phyloP scores from a whole-genome alignment of 2,797 vertebrate genomes.

The Masticophis lateralis region DNA sequence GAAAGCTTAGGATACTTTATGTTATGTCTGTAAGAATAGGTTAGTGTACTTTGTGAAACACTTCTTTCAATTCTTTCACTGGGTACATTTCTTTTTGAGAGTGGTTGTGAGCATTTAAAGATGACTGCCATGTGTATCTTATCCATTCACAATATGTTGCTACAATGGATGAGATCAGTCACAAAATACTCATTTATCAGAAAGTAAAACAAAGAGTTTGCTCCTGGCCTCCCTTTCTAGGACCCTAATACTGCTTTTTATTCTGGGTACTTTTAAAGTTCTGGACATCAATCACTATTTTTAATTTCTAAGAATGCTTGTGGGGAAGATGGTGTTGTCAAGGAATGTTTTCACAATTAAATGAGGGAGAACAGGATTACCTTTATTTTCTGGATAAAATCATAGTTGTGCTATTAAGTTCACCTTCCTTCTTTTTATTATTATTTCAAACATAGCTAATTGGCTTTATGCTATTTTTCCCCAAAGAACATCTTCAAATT shows the following conservation, averaged over 20 bases:
- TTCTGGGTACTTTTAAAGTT: neutral
- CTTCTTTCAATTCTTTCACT: neutral
- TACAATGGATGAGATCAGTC: neutral
- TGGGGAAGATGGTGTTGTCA: neutral
- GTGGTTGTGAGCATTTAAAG: neutral
- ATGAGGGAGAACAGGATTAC: neutral
- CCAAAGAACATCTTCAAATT: slow-evolving; percentile 1
- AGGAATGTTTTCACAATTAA: neutral
- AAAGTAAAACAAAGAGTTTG: neutral
- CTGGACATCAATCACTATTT: neutral
- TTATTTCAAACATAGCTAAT: neutral
- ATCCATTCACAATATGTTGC: neutral
- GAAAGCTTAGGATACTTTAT: neutral
- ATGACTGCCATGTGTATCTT: neutral
- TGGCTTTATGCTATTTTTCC: neutral
- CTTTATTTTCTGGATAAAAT: neutral
- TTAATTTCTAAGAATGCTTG: neutral
- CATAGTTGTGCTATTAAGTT: neutral
- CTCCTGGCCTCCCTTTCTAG: neutral
- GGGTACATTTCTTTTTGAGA: neutral
- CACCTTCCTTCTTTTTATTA: neutral
- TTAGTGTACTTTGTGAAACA: neutral
- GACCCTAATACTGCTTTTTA: neutral
- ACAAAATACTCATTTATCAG: neutral
- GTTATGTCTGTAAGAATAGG: neutral